Evolutionary conservation across 2,888 invertebrate species (phyloP).

Genomic region (Eretmocerus hayati): DNA sequence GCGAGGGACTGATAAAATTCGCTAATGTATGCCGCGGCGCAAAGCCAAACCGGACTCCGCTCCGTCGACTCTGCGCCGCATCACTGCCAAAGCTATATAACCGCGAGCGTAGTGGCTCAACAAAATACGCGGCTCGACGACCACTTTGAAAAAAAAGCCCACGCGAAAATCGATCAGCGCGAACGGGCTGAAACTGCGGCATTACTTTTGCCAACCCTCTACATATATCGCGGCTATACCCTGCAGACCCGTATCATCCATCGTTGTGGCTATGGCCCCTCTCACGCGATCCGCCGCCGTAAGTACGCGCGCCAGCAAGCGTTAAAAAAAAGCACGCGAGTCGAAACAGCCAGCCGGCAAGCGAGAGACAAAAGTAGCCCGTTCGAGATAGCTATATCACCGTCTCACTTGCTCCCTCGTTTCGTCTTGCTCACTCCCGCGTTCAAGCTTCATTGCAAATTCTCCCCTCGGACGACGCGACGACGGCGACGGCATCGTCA

Average conservation of each 20-base stretch:
- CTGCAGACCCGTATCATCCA: background rate
- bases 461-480: slow-evolving; percentile 1
- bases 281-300: background rate
- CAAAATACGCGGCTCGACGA: too few relatives aligned
- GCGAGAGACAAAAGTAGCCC: slow-evolving; percentile 22
- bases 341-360: slow-evolving; percentile 1
- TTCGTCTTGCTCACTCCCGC: background rate
- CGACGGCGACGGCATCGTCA: slow-evolving; percentile 3
- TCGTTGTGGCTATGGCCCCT: background rate
- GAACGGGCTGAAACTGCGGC: too few relatives aligned
- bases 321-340: slow-evolving; percentile 21
- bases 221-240: background rate
- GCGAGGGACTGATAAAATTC: slow-evolving; percentile 12
- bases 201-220: too few relatives aligned
- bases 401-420: slow-evolving; percentile 11
- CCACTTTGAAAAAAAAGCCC: too few relatives aligned
- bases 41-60: slow-evolving; percentile 19
- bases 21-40: slow-evolving; percentile 19
- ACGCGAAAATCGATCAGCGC: too few relatives aligned
- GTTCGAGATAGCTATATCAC: slow-evolving; percentile 17
- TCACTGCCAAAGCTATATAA: too few relatives aligned
- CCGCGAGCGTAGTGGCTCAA: too few relatives aligned
- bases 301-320: slow-evolving; percentile 12
- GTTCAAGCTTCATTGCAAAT: background rate
- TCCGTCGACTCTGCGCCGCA: too few relatives aligned